Percentiles rank a stretch among this genome's conserved stretches.
phyloP scores from a whole-genome alignment of 2,888 invertebrate species.

The Noctua comes region DNA sequence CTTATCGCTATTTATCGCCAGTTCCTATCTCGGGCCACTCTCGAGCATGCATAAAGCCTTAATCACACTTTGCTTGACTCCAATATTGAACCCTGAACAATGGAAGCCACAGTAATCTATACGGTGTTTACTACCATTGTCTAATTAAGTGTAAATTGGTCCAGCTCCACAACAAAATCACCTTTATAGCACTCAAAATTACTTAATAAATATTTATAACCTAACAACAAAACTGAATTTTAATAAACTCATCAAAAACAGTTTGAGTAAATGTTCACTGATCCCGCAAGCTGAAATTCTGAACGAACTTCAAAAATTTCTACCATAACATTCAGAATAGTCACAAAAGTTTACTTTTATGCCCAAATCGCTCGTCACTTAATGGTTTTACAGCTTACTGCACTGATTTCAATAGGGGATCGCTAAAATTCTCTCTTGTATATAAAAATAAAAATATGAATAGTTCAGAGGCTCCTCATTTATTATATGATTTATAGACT shows the following conservation, averaged over 20 bases:
- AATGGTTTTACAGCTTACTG: slow-evolving; percentile 33
- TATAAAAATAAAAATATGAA: slow-evolving; percentile 59
- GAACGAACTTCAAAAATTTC: not conserved
- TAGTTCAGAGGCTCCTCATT: slow-evolving; percentile 77
- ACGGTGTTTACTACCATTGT: slow-evolving; percentile 18
- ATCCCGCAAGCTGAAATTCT: slow-evolving; percentile 20
- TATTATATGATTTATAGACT: slow-evolving; percentile 83
- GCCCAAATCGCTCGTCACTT: slow-evolving; percentile 4
- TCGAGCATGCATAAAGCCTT: slow-evolving; percentile 55
- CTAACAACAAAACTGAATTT: slow-evolving; percentile 7
- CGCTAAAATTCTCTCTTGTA: slow-evolving; percentile 33
- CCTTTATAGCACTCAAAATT: not conserved
- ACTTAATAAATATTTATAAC: not conserved
- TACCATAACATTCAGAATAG: slow-evolving; percentile 9
- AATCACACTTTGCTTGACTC: slow-evolving; percentile 45
- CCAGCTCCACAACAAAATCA: not conserved
- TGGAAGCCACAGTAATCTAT: slow-evolving; percentile 19
- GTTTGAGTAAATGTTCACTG: slow-evolving; percentile 7
- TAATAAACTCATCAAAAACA: slow-evolving; percentile 4
- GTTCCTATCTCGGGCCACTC: slow-evolving; percentile 50
- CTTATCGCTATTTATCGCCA: slow-evolving; percentile 51
- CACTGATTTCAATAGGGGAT: slow-evolving; percentile 41
- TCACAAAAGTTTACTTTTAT: slow-evolving; percentile 1
- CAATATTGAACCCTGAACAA: slow-evolving; percentile 41
- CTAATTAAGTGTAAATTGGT: slow-evolving; percentile 23